Percentiles rank a stretch among this genome's conserved stretches.
phyloP scores from a whole-genome alignment of 2,113 vertebrate genomes.

The Spheniscus mendiculus region DNA sequence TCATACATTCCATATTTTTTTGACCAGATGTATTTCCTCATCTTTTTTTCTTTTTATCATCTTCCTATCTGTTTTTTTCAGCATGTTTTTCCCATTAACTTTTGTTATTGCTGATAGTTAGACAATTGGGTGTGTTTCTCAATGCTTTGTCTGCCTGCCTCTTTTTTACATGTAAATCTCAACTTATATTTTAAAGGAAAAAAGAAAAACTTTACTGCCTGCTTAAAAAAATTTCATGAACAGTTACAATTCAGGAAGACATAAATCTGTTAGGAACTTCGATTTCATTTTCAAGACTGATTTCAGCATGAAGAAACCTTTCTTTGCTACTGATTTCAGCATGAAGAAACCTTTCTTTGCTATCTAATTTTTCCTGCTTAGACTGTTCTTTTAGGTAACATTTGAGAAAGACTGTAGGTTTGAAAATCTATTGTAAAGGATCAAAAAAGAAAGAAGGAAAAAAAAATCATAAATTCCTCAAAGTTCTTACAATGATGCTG shows the following conservation, averaged over 20 bases:
- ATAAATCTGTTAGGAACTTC: neutral
- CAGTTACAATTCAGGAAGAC: neutral
- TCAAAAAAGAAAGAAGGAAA: neutral
- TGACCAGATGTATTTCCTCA: neutral
- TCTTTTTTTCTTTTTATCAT: neutral
- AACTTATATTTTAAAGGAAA: neutral
- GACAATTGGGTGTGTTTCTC: neutral
- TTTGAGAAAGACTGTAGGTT: neutral
- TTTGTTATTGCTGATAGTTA: neutral
- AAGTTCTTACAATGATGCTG: neutral
- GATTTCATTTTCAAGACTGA: neutral
- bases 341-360: rapidly evolving
- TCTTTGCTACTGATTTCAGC: neutral
- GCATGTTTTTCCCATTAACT: neutral
- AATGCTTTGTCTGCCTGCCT: neutral
- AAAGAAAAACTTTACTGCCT: rapidly evolving
- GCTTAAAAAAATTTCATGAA: neutral
- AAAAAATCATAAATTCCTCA: neutral
- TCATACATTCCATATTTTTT: neutral
- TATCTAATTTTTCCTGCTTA: neutral
- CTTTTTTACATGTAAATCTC: neutral
- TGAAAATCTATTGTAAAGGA: neutral
- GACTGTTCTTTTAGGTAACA: neutral
- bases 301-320: neutral
- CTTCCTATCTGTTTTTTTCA: neutral